Percentiles rank a stretch among this genome's conserved stretches.
Conservation (phyloP, 2,797 vertebrate genomes). For the Artibeus jamaicensis region DNA sequence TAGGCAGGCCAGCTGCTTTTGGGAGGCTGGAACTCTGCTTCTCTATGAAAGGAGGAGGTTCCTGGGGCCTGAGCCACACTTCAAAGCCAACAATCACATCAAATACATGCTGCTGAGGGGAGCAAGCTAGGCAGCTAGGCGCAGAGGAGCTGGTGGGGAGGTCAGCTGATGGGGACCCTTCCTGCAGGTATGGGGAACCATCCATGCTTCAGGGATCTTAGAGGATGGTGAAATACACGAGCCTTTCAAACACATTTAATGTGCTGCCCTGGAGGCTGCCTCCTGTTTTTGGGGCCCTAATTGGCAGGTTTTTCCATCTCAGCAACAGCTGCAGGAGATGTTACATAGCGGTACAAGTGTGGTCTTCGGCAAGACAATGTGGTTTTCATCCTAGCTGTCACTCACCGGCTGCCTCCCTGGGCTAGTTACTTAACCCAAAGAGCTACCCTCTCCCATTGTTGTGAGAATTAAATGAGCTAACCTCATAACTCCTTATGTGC, state of each 20-base stretch:
- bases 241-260: not conserved
- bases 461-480: not conserved
- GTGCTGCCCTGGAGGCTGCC: not conserved
- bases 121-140: rapidly evolving
- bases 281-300: constrained; percentile 38
- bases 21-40: not conserved
- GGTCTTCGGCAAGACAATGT: not conserved
- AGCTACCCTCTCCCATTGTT: not conserved
- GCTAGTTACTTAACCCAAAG: not conserved
- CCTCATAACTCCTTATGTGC: not conserved
- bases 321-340: not conserved
- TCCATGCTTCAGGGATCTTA: not conserved
- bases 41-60: not conserved
- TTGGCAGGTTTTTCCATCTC: not conserved
- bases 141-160: not conserved
- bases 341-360: not conserved
- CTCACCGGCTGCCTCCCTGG: not conserved
- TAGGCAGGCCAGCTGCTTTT: not conserved
- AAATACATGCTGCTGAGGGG: not conserved
- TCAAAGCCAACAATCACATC: not conserved
- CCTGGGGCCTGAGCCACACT: not conserved
- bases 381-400: not conserved
- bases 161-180: not conserved
- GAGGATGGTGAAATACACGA: not conserved
- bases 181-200: not conserved